Percentiles rank a stretch among this genome's conserved stretches.
These are phyloP conservation scores for Eolophus roseicapilla DNA, from an alignment of 2,113 vertebrate species.

Conservation along the genomic window DNA sequence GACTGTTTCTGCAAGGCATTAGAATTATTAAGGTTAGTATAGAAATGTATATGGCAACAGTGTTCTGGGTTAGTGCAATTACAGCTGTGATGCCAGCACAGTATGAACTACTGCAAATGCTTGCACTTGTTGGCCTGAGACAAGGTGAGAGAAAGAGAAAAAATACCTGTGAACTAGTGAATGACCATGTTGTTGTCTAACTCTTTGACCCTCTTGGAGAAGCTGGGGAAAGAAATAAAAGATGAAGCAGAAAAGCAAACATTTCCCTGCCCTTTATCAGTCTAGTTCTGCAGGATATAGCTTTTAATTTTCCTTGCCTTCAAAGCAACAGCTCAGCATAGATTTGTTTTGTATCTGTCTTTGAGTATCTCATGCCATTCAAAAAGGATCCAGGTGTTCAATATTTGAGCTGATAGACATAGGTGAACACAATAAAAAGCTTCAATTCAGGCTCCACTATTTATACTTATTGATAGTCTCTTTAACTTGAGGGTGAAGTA, in stretches of 20 bases:
- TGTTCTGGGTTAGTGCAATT: constrained; percentile 35
- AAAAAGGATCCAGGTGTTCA: background rate
- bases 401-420: background rate
- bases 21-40: constrained; percentile 39
- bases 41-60: constrained; percentile 32
- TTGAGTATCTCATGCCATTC: background rate
- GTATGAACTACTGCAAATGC: constrained; percentile 11
- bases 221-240: background rate
- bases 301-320: background rate
- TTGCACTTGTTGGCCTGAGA: background rate
- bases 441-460: background rate
- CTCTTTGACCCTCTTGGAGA: background rate
- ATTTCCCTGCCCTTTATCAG: background rate
- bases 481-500: background rate
- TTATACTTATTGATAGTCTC: background rate
- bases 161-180: background rate
- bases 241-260: background rate
- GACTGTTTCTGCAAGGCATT: background rate
- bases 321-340: background rate
- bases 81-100: background rate
- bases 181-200: background rate
- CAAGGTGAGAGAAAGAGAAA: background rate
- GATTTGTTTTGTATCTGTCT: background rate
- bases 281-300: background rate
- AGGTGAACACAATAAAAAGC: background rate